These are phyloP conservation scores for Pomatostomus ruficeps DNA, from an alignment of 2,113 vertebrate species.

Conservation along the genomic window DNA sequence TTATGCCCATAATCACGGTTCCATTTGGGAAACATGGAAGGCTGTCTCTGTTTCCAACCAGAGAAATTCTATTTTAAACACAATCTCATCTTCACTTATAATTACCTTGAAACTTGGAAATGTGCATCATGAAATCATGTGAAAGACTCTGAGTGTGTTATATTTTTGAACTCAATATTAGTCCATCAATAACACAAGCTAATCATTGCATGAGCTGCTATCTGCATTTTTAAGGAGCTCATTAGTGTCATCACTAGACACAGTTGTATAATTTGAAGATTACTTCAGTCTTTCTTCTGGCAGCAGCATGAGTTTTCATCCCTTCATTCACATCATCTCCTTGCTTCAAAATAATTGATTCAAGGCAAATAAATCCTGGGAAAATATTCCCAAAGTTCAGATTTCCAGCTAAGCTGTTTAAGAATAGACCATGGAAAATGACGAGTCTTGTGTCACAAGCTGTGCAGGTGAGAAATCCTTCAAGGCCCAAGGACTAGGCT, in stretches of 20 bases:
- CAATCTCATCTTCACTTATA: background rate
- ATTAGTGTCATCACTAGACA: background rate
- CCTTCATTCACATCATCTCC: background rate
- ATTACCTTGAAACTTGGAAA: background rate
- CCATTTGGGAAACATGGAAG: conserved; percentile 35
- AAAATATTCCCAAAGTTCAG: background rate
- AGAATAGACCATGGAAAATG: background rate
- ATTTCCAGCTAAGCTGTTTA: background rate
- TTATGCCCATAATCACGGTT: conserved; percentile 45
- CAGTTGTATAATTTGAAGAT: background rate
- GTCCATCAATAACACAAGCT: background rate
- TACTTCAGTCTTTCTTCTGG: background rate
- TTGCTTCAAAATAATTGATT: background rate
- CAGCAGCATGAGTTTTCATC: background rate
- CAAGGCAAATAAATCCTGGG: background rate
- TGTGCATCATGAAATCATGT: background rate
- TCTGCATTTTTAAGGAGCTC: conserved; percentile 25
- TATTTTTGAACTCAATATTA: background rate
- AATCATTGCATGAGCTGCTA: background rate
- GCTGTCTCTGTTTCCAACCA: background rate
- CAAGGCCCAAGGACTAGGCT: background rate
- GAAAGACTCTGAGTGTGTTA: background rate
- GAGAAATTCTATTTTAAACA: background rate
- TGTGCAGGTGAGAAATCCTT: background rate
- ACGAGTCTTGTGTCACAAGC: background rate